Conservation (phyloP, 1,140 invertebrate species). For the Heterodera schachtii region DNA sequence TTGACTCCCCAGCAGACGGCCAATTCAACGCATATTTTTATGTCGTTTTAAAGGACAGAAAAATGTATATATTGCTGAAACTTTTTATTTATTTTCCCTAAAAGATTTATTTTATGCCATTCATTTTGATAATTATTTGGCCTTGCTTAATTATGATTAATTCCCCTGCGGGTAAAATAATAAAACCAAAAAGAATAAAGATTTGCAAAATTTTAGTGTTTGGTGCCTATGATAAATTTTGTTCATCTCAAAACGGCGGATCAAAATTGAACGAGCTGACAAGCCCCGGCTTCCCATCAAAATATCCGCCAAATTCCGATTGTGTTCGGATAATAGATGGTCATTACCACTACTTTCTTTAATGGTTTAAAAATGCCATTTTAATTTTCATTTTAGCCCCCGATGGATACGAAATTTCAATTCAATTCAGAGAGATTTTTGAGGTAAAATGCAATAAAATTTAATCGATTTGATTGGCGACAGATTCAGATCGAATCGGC, state of each 20-base stretch:
- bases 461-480: neutral
- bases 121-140: neutral
- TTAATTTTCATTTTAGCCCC: constrained; percentile 30
- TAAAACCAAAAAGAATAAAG: no score
- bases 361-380: neutral
- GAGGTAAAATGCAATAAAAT: constrained; percentile 19
- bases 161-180: no score
- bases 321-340: constrained; percentile 38
- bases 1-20: neutral
- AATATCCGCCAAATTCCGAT: constrained; percentile 44
- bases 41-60: no score
- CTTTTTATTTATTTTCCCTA: neutral
- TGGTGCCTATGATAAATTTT: neutral
- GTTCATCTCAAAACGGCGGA: neutral
- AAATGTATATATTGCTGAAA: no score
- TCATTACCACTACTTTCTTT: neutral
- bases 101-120: neutral
- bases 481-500: constrained; percentile 44
- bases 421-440: constrained; percentile 45
- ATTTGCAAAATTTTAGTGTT: neutral
- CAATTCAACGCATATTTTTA: neutral
- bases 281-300: constrained; percentile 40
- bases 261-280: constrained; percentile 43
- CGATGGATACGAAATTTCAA: constrained; percentile 42
- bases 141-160: neutral